A percentile compares a stretch with the other conserved stretches of the same genome.
Conservation (phyloP, 2,797 vertebrate species). For the Eremophila alpestris region DNA sequence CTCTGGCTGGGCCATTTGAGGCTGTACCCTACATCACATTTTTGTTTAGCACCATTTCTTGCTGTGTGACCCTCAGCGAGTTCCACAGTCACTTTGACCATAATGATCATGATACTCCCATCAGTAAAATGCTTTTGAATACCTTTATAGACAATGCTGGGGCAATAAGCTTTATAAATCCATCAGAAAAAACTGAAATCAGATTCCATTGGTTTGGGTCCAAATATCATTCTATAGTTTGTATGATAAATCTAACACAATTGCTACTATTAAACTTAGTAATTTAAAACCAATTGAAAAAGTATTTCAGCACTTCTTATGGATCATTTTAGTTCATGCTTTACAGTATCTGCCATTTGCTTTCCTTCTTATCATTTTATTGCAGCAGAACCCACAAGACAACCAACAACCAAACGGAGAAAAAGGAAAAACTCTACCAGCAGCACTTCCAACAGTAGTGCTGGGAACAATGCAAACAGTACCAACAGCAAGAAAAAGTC, state of each 20-base stretch:
- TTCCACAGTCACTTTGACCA: not conserved
- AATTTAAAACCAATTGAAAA: not conserved
- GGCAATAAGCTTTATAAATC: not conserved
- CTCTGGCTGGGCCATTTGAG: not conserved
- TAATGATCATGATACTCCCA: not conserved
- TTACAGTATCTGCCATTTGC: slow-evolving; percentile 9
- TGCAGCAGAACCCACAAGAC: slow-evolving; percentile 96
- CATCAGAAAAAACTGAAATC: not conserved
- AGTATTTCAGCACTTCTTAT: not conserved
- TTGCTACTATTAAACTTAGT: not conserved
- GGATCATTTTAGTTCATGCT: not conserved
- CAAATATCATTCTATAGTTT: not conserved
- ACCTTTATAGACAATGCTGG: not conserved
- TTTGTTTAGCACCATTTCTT: not conserved
- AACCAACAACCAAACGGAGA: slow-evolving; percentile 95
- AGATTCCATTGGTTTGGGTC: not conserved
- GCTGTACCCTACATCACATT: not conserved
- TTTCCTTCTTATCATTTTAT: slow-evolving; percentile 40
- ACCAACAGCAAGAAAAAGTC: slow-evolving; percentile 93
- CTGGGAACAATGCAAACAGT: slow-evolving; percentile 83
- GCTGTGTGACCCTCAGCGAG: not conserved
- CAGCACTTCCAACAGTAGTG: slow-evolving; percentile 94
- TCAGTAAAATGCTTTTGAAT: not conserved
- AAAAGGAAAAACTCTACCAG: slow-evolving; percentile 99
- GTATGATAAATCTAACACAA: not conserved